Base-by-base conservation (phyloP, 2,797 vertebrate species). In the Phrynocephalus guinanensis region DNA sequence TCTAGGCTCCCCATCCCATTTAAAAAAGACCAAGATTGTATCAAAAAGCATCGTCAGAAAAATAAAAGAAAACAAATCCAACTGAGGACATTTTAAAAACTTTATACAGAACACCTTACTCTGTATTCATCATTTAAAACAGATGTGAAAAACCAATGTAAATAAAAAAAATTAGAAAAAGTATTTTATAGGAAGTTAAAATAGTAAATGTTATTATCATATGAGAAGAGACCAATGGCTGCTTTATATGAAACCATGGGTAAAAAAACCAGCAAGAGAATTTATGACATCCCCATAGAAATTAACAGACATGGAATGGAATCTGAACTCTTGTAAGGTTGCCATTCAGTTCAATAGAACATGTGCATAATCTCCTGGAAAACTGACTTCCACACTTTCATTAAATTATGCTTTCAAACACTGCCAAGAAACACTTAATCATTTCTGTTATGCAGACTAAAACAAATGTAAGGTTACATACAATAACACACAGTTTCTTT, bases 111-210 rank as follows among this genome's bases (percentile, higher is more conserved):
- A 89, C 87, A 56, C 93, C 90, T 88, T 93, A 48, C 78, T 93
- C 71, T 88, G 89, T 91, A 94, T 93, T 88, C 84, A 93, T 92
- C 93, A 94, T 92, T 93, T 10, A 7, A 94, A 92, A 91, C 91
- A 83, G 67, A 88, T 76, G 91, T 79, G 79, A 38, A 91, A 26
- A 88, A 52, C 18, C 89, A 81, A 60, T 93, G 88, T 91, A 92
- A 94, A 94, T 30, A 85, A 84, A 89, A 89, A 95, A 88, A 77
- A 89, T 91, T 86, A 72, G 88, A 93, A 85, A 86, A 94, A 82
- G 70, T 11, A 89, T 86, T 92, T 79, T 30, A 33, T 75, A 72
- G 80, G 52, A 63, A 66, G 60, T 76, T 68, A 66, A 72, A 63
- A 22, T 81, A 63, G 63, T 48, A 87, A 70, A 83, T 50, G 50